A percentile compares a stretch with the other conserved stretches of the same genome.
Conservation (phyloP, 2,888 invertebrate species). For the Cryptus armator region DNA sequence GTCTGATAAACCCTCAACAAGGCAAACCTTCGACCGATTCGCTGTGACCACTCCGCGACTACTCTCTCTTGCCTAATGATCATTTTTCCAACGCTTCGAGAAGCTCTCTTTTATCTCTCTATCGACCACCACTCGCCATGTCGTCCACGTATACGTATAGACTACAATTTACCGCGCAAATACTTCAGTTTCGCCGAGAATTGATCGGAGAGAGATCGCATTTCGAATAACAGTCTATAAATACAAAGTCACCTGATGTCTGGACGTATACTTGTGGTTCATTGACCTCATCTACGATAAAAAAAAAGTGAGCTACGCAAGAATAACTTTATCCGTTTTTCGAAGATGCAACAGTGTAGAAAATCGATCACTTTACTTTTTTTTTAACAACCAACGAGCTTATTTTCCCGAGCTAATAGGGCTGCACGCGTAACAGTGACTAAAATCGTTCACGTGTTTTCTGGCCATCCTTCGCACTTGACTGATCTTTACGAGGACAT, state of each 20-base stretch:
- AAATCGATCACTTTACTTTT: neutral
- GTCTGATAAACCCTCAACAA: conserved; percentile 55
- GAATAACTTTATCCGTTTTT: neutral
- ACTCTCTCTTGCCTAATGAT: conserved; percentile 63
- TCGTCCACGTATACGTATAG: neutral
- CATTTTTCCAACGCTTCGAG: conserved; percentile 71
- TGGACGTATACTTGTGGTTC: neutral
- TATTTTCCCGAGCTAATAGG: neutral
- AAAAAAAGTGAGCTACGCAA: neutral
- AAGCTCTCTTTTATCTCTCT: conserved; percentile 32
- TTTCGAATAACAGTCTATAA: neutral
- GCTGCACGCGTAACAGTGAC: conserved; percentile 11
- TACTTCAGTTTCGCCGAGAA: neutral
- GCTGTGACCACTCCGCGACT: conserved; percentile 56
- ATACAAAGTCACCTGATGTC: neutral
- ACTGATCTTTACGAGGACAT: conserved; percentile 71
- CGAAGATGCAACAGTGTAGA: neutral
- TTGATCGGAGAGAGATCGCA: neutral
- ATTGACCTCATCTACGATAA: neutral
- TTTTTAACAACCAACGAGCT: neutral
- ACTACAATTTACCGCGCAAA: neutral
- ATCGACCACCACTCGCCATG: conserved; percentile 3
- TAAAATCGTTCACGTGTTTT: conserved; percentile 62
- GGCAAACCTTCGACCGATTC: conserved; percentile 53
- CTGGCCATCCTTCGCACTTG: conserved; percentile 66